Evolutionary conservation across 2,113 vertebrate species (phyloP), one percentile per base, ranked within the genome.

Genomic region (Urocynchramus pylzowi): DNA sequence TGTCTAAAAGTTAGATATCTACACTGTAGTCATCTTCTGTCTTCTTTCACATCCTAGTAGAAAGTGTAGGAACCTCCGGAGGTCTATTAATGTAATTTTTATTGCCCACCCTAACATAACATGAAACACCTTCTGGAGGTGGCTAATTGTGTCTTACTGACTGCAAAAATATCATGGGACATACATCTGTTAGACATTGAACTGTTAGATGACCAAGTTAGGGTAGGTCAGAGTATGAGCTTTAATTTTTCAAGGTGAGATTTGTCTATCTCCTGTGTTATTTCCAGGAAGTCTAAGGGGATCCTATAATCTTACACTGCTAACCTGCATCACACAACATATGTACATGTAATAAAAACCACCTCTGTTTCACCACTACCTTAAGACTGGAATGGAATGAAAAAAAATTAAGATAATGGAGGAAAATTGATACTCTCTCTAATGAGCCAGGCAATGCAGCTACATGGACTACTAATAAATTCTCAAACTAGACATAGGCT

Each of bases 301-400:
- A 35, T 9, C 1, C 3, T 56, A 7, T n/a, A 69, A 49, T 16
- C 17, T 17, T 79, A 21, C 20, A n/a, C 3, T 53, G 9, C 8
- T 65, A 65, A 35, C 8, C 23, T 63, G 11, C 12, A 42, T 81
- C 26, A 45, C 8, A 23, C 5, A 65, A 42, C 61, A 69, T 73
- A 41, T 24, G 2, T 15, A 53, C 44, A 57, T 24, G 13, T 31
- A 18, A 53, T 39, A 78, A 65, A 39, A 18, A 0, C 0, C 23
- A 27, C 7, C 22, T 65, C 61, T 79, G 2, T 45, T 83, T 88
- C 27, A 50, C 8, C 6, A 89, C 23, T 91, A 19, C 24, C 10
- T 74, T 57, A 61, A 74, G n/a, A 84, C 18, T 54, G 9, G 14
- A 77, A 13, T 2, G 8, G 14, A 80, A 70, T 27, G 5, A 13